These are phyloP conservation scores for Calidris pugnax DNA, from an alignment of 2,113 vertebrate genomes.

Conservation along the genomic window DNA sequence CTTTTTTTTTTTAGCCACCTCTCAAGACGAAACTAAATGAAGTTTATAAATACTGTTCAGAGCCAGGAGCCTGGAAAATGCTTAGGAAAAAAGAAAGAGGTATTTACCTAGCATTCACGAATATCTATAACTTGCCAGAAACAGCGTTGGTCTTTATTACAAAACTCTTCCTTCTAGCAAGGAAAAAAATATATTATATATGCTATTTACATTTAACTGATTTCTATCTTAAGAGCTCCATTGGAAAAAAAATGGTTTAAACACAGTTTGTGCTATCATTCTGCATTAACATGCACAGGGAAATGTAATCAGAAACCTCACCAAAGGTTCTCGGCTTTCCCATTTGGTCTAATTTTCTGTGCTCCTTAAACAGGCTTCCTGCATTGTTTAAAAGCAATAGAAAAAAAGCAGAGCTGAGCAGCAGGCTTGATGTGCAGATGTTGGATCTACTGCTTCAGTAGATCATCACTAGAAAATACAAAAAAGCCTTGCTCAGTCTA, in stretches of 20 bases:
- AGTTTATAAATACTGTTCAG: neutral
- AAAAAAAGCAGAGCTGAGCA: neutral
- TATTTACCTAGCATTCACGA: slow-evolving; percentile 1
- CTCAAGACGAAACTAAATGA: slow-evolving; percentile 31
- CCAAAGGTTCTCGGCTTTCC: neutral
- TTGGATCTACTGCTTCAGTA: neutral
- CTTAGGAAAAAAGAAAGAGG: neutral
- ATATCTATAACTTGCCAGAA: neutral
- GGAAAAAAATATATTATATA: neutral
- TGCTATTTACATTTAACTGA: neutral
- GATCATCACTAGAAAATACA: neutral
- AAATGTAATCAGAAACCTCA: neutral
- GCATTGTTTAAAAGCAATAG: neutral
- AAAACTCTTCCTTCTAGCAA: neutral
- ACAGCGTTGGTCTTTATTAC: neutral
- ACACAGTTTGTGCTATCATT: neutral
- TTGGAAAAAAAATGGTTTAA: neutral
- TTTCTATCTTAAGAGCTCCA: neutral
- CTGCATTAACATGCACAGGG: neutral
- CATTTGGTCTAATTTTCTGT: neutral
- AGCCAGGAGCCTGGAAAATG: neutral
- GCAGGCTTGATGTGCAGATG: neutral
- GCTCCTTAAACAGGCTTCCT: neutral
- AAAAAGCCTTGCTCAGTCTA: neutral
- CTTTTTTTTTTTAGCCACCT: neutral